Evolutionary conservation across 2,888 invertebrate species (phyloP), one percentile per base, ranked within the genome.

Genomic region (Meganola albula): DNA sequence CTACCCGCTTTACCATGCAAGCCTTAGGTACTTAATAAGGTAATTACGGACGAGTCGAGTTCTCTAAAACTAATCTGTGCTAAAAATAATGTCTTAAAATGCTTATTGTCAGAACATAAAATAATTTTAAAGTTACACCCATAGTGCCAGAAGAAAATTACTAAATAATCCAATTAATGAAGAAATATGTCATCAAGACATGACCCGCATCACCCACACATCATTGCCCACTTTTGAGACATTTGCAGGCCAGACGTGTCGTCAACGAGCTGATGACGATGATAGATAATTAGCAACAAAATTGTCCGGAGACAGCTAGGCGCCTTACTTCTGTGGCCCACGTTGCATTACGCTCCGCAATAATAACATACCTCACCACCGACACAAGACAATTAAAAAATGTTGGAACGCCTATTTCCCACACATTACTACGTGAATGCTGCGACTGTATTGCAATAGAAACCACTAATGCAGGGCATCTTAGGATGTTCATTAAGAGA

Each of bases 261-360:
- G 58, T 36, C 60, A 72, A 63, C 63, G 66, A 64, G 56, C 54
- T 68, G 65, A 63, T 70, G 62, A 54, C 69, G 65, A 63, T 70
- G 62, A 66, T 63, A 74, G 61, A 72, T 80, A 77, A 82, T 82
- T 77, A 82, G 73, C 71, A 66, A 73, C 66, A 53, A 80, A 80
- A 82, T 76, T 79, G 75, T 59, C 60, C 72, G 63, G 73, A 80
- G 79, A 82, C 82, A 82, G 82, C 80, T 80, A 82, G 73, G 49
- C 76, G 82, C 70, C 78, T 80, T 77, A 82, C 82, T 80, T 80
- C 63, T 75, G 63, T 58, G 61, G 63, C 65, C 64, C 64, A 63
- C 49, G 63, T 66, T 66, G 74, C 69, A 72, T 69, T 70, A 68
- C 72, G 59, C 71, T 59, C 68, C 74, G 74, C 72, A 76, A 74